Evolutionary conservation across 2,888 invertebrate genomes (phyloP).

Genomic region (Bellardia pandia): DNA sequence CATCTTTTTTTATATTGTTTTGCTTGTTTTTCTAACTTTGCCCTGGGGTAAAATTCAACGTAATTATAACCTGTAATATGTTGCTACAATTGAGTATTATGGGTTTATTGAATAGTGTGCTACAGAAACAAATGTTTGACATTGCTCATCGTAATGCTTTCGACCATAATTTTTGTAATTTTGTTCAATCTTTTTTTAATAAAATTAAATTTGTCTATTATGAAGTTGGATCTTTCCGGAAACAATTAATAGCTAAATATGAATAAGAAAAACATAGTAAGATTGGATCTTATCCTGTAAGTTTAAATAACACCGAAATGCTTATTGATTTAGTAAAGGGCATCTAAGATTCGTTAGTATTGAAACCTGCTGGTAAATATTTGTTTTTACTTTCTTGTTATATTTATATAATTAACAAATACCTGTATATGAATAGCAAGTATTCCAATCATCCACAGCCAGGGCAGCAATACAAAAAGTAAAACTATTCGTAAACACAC

Average conservation of each 20-base stretch:
- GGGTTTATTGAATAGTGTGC: background rate
- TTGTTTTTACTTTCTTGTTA: background rate
- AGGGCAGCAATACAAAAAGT: background rate
- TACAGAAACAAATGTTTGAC: background rate
- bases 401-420: conserved; percentile 24
- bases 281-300: too few relatives aligned
- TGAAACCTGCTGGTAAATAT: too few relatives aligned
- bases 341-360: background rate
- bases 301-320: too few relatives aligned
- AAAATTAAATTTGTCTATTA: too few relatives aligned
- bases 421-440: background rate
- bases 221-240: too few relatives aligned
- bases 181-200: too few relatives aligned
- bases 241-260: too few relatives aligned
- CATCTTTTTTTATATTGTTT: conserved; percentile 28
- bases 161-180: too few relatives aligned
- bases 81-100: background rate
- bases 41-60: conserved; percentile 40
- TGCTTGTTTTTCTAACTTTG: conserved; percentile 45
- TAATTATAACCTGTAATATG: conserved; percentile 28
- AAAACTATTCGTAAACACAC: background rate
- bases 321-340: background rate
- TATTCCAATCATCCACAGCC: background rate
- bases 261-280: too few relatives aligned
- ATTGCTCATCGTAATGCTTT: too few relatives aligned